These are phyloP conservation scores for Nymphicus hollandicus DNA, from an alignment of 2,113 vertebrate genomes.

Conservation along the genomic window DNA sequence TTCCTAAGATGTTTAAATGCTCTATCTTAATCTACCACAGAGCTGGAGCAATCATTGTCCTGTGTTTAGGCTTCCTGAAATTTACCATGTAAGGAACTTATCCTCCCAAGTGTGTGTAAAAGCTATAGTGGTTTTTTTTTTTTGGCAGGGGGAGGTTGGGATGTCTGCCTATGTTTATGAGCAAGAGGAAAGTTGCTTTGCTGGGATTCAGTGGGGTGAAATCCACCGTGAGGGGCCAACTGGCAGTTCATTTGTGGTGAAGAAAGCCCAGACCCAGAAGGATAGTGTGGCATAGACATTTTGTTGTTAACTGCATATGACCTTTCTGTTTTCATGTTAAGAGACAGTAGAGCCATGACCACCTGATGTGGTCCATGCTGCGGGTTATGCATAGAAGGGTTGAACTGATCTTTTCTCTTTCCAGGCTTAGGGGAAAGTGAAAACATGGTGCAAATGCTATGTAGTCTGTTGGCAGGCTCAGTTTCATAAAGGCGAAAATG, in stretches of 20 bases:
- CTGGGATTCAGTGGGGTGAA: not conserved
- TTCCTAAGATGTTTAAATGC: conserved; percentile 12
- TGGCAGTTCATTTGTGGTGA: not conserved
- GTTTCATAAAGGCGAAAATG: not conserved
- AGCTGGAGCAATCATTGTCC: not conserved
- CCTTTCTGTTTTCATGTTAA: not conserved
- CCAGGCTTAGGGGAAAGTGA: not conserved
- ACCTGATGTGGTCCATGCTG: not conserved
- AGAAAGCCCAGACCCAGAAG: not conserved
- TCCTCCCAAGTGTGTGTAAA: not conserved
- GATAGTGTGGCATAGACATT: not conserved
- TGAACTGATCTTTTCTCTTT: not conserved
- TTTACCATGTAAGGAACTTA: not conserved
- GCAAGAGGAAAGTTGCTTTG: not conserved
- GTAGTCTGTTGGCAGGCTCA: not conserved
- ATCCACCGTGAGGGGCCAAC: accelerated
- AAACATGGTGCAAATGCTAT: not conserved
- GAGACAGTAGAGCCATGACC: not conserved
- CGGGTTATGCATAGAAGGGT: not conserved
- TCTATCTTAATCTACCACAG: not conserved
- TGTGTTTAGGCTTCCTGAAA: not conserved
- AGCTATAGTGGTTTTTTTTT: not conserved
- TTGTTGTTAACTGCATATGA: not conserved
- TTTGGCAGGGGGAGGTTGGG: too few relatives aligned
- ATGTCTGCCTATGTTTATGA: not conserved